phyloP scores from a whole-genome alignment of 2,113 vertebrate genomes.

The Protobothrops flavoviridis region DNA sequence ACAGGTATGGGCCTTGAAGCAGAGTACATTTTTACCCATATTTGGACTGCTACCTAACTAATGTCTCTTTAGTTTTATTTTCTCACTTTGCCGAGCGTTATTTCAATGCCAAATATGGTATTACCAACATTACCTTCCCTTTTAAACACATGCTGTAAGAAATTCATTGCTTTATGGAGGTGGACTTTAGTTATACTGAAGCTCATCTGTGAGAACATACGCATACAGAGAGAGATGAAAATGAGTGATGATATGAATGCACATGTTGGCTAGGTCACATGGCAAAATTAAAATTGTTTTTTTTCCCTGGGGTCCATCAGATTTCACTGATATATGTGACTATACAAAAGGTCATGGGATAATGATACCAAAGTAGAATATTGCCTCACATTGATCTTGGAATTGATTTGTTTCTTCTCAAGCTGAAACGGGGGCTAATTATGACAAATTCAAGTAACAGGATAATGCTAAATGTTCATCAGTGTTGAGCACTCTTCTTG shows the following conservation, averaged over 20 bases:
- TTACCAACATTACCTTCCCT: not conserved
- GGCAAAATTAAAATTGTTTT: not conserved
- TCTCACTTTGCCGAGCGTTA: not conserved
- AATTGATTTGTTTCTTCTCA: not conserved
- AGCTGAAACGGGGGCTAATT: not conserved
- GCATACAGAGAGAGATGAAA: not conserved
- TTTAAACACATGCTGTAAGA: not conserved
- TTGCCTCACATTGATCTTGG: not conserved
- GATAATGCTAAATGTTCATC: constrained; percentile 3
- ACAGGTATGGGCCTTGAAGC: not conserved
- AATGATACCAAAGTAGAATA: not conserved
- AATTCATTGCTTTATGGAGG: not conserved
- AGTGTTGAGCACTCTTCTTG: not conserved
- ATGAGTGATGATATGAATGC: not conserved
- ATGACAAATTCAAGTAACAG: not conserved
- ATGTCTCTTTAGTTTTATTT: not conserved
- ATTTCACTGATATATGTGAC: not conserved
- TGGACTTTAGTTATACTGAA: not conserved
- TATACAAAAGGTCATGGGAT: not conserved
- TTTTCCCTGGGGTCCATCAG: not conserved
- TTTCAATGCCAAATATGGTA: not conserved
- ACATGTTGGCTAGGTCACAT: not conserved
- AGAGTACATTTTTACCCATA: not conserved
- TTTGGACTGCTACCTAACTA: not conserved
- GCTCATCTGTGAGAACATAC: not conserved